Conservation (phyloP, 2,113 vertebrate genomes). For the Apodemus speciosus region DNA sequence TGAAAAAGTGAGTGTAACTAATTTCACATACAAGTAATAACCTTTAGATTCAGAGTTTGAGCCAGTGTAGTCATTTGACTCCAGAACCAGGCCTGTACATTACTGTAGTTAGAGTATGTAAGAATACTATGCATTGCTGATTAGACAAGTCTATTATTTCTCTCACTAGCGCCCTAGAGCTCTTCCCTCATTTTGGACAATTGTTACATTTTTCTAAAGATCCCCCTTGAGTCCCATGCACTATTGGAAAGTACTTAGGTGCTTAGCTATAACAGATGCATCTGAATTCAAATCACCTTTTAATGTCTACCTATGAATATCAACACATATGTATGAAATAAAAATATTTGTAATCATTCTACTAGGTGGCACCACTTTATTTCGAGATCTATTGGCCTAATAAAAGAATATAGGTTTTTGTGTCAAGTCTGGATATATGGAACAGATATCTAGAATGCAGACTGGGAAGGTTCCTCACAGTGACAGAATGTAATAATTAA, state of each 20-base stretch:
- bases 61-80: not conserved
- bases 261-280: not conserved
- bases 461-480: not conserved
- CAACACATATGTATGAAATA: not conserved
- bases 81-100: not conserved
- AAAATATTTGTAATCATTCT: not conserved
- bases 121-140: not conserved
- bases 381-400: not conserved
- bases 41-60: not conserved
- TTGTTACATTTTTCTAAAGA: not conserved
- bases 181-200: not conserved
- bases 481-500: not conserved
- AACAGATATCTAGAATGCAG: not conserved
- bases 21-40: not conserved
- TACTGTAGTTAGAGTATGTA: not conserved
- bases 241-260: not conserved
- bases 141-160: not conserved
- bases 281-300: not conserved
- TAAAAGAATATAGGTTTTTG: conserved; percentile 4
- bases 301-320: not conserved
- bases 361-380: not conserved
- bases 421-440: not conserved
- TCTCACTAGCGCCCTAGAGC: not conserved
- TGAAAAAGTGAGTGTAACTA: not conserved
- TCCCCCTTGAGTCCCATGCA: not conserved